Evolutionary conservation across 2,888 invertebrate genomes (phyloP).

Genomic region (Chrysolina haemoptera): DNA sequence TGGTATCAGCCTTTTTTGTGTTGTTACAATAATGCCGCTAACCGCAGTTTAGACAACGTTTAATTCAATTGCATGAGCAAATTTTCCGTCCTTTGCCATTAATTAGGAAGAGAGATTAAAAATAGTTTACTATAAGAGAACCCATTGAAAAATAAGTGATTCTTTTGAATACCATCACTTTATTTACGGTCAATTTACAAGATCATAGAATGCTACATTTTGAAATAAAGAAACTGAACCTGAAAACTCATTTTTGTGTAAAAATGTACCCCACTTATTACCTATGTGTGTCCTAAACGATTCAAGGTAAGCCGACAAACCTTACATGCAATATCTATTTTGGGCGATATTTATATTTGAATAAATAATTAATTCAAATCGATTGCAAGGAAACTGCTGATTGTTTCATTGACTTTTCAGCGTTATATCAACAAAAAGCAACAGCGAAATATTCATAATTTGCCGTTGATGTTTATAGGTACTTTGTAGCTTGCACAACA

Average conservation of each 20-base stretch:
- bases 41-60: neutral
- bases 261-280: neutral
- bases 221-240: neutral
- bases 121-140: neutral
- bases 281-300: neutral
- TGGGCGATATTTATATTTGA: conserved; percentile 3
- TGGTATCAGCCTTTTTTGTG: neutral
- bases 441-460: neutral
- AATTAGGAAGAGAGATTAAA: neutral
- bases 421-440: neutral
- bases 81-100: neutral
- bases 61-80: neutral
- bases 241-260: neutral
- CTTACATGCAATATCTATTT: neutral
- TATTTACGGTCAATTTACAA: too few species aligned
- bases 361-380: neutral
- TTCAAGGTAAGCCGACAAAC: conserved; percentile 5
- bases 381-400: neutral
- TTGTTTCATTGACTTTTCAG: neutral
- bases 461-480: neutral
- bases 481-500: neutral
- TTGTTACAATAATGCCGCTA: neutral
- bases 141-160: too few species aligned
- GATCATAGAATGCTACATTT: too few species aligned
- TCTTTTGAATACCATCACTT: too few species aligned